Conservation (phyloP, 2,888 invertebrate species). For the Melolontha melolontha region DNA sequence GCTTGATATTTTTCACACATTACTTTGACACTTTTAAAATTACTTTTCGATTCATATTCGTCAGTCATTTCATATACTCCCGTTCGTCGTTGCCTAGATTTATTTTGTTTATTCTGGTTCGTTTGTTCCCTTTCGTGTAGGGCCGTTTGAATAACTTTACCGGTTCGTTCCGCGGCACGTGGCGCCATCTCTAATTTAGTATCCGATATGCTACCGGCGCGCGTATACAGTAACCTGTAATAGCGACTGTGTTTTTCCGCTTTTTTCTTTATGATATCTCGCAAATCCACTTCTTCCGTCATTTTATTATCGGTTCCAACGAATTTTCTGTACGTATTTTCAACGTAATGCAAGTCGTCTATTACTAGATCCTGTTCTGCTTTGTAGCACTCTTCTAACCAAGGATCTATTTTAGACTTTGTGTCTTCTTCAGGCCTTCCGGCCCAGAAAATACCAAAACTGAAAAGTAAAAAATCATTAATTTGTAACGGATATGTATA, state of each 20-base stretch:
- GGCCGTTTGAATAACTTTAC: constrained; percentile 25
- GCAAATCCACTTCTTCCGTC: constrained; percentile 48
- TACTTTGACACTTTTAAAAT: constrained; percentile 60
- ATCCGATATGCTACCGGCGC: constrained; percentile 27
- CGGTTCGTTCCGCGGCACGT: constrained; percentile 29
- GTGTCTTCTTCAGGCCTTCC: constrained; percentile 46
- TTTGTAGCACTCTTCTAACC: constrained; percentile 41
- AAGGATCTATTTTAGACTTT: constrained; percentile 28
- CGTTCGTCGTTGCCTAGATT: constrained; percentile 58
- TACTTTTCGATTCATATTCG: constrained; percentile 32
- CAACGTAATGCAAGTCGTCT: constrained; percentile 13
- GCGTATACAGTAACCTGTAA: constrained; percentile 49
- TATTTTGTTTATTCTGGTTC: constrained; percentile 3
- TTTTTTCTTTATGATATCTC: constrained; percentile 56
- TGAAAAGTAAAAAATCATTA: constrained; percentile 46
- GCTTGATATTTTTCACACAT: constrained; percentile 59
- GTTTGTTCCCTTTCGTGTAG: neutral
- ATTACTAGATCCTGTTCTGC: constrained; percentile 56
- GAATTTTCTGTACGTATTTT: constrained; percentile 3
- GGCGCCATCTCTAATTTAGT: constrained; percentile 51
- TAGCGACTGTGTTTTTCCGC: constrained; percentile 59
- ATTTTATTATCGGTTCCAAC: constrained; percentile 13
- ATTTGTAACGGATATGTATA: neutral
- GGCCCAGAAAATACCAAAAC: constrained; percentile 61
- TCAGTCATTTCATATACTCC: constrained; percentile 58